Base-by-base conservation (phyloP, 2,797 vertebrate species). In the Allobates femoralis region DNA sequence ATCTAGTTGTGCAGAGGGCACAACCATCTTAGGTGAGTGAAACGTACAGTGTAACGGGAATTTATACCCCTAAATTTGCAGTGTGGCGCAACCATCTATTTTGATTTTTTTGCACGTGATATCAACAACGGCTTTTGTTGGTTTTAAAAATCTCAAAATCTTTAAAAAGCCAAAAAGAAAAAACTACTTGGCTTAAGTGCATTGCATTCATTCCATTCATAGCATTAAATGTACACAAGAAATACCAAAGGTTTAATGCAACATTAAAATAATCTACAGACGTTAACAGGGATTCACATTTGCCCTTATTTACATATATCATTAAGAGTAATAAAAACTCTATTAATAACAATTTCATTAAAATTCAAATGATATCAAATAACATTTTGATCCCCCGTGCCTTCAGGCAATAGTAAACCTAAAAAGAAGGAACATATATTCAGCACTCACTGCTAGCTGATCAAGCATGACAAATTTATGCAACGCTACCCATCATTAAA, bases 261-360 rank as follows among this genome's bases (percentile, higher is more conserved):
- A 79, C 90, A 86, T 51, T 81, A 79, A 88, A 92, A 90, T 84
- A 90, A 92, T 91, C 79, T 89, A 90, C 80, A 32, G 55, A 64
- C 87, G 89, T 90, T 89, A 90, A 90, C 86, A 88, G 66, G 89
- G 77, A 60, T 91, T 90, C 92, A 90, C 55, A 82, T 90, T 89
- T 90, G 84, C 62, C 32, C 84, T 81, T 87, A 90, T 90, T 93
- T 93, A 92, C 85, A 93, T 90, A 91, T 87, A 91, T 90, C 91
- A 92, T 92, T 93, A 93, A 91, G 89, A 92, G 91, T 92, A 93
- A 92, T 93, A 91, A 90, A 91, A 90, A 90, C 87, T 87, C 86
- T 91, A 92, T 93, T 92, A 92, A 92, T 91, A 90, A 93, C 90
- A 93, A 92, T 92, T 92, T 89, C 91, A 93, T 91, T 92, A 92